phyloP scores from a whole-genome alignment of 1,140 invertebrate genomes.

The Arion vulgaris region DNA sequence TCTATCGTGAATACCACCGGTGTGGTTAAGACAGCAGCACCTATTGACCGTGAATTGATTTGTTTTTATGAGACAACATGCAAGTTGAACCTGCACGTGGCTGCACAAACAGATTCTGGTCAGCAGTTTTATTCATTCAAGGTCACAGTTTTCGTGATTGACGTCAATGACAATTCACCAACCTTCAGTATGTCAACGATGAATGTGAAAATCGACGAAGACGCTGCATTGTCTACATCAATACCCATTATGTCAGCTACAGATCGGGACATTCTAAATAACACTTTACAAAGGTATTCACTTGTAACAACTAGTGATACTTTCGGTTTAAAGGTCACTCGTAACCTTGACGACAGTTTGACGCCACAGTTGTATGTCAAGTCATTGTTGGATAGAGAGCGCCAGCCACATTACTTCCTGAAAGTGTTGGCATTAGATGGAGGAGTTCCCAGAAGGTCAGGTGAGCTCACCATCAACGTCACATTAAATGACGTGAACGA shows the following conservation, averaged over 20 bases:
- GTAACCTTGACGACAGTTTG: conserved; percentile 39
- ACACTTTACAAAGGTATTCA: conserved; percentile 52
- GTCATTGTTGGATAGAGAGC: conserved; percentile 88
- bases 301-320: conserved; percentile 42
- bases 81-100: conserved; percentile 39
- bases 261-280: conserved; percentile 76
- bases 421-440: conserved; percentile 91
- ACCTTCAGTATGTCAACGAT: conserved; percentile 76
- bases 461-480: conserved; percentile 83
- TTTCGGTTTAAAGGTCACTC: conserved; percentile 38
- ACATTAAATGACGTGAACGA: conserved; percentile 90
- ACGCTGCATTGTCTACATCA: conserved; percentile 75
- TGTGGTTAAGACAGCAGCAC: conserved; percentile 36
- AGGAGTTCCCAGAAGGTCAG: conserved; percentile 89
- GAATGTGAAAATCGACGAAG: conserved; percentile 70
- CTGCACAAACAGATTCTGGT: conserved; percentile 38
- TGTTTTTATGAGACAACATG: conserved; percentile 51
- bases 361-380: conserved; percentile 47
- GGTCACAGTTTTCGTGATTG: conserved; percentile 69
- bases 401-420: conserved; percentile 83
- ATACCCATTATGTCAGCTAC: conserved; percentile 76
- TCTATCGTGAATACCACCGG: conserved; percentile 33
- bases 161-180: conserved; percentile 95
- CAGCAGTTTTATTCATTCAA: conserved; percentile 49
- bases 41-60: conserved; percentile 45